Evolutionary conservation across 2,113 vertebrate genomes (phyloP), one percentile per base, ranked within the genome.

Genomic region (Xenus cinereus): DNA sequence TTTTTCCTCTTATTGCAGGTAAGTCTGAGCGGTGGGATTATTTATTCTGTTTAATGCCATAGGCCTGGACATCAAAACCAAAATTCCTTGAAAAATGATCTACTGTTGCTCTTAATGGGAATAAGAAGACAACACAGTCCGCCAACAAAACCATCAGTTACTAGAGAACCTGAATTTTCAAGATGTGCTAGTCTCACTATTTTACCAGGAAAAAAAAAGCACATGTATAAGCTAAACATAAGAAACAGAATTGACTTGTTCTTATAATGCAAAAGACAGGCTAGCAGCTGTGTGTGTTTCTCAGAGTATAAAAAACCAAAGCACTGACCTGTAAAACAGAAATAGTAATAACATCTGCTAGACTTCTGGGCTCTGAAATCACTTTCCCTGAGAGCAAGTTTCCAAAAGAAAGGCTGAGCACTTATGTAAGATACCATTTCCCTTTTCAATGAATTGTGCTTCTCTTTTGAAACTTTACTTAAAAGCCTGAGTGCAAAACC

Each of bases 301-400:
- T 90, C 46, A 46, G 69, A 67, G 30, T 33, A 86, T 32, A 81
- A 79, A 60, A 95, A 91, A 11, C 4, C 32, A 82, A 92, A 87
- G 74, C 81, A 87, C n/a, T 96, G 94, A 96, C 94, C 91, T 91
- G 87, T 91, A 90, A 91, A 94, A 85, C 51, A 90, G 75, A 94
- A 95, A 93, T 74, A 89, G 82, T 59, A 93, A 71, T 85, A 95
- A 94, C 90, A 95, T 92, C 94, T 95, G 90, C 77, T 92, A 94
- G 77, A 92, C 67, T 95, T 85, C 66, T 82, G 89, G 84, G 84
- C 77, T 96, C 87, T 87, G 81, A 89, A 96, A 92, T 89, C 80
- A 78, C 86, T 92, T 75, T 91, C 73, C 69, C 94, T 39, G 53
- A 84, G 53, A 96, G 74, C 57, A 94, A 94, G 41, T 66, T 89